Evolutionary conservation across 2,113 vertebrate genomes (phyloP), one percentile per base, ranked within the genome.

Genomic region (Gobiocypris rarus): DNA sequence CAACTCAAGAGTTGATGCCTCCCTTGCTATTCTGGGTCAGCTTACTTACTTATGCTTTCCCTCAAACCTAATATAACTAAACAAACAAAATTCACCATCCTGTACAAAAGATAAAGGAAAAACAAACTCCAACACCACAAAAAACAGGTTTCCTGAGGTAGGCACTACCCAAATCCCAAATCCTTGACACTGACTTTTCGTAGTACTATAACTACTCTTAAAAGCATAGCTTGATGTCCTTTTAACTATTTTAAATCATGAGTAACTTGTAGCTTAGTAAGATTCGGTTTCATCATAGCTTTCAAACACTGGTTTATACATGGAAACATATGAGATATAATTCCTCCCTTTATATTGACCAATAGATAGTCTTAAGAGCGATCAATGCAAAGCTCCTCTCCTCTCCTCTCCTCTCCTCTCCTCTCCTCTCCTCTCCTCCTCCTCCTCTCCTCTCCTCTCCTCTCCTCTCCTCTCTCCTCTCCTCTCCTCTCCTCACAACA

Each of bases 301-400:
- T 31, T 5, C 69, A 45, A 31, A 71, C 69, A 45, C 38, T 45
- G 69, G 69, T 45, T 71, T 24, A 71, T 45, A 24, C 69, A 71
- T 24, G 41, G 6, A 71, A 48, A 73, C 22, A 73, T 15, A 48
- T 26, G 48, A 41, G 11, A 48, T 73, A 48, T 48, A 73, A 73
- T 73, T 73, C 70, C 41, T 24, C n/a, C 10, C 13, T 54, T 75
- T 75, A 52, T 75, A 26, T 75, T 54, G 48, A 75, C 48, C 73
- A 19, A n/a, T 28, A 50, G 73, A 52, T 26, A 15, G 22, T 45
- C 69, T 52, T 45, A 75, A 75, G 26, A 31, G 45, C 31, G n/a
- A 69, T 48, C n/a, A 75, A 19, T 75, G 73, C 73, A 31, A 75
- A 75, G 48, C 43, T 24, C 41, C 43, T 73, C 48, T 71, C 11